A percentile compares a stretch with the other conserved stretches of the same genome.
Conservation (phyloP, 1,140 invertebrate genomes). For the Bombus affinis region DNA sequence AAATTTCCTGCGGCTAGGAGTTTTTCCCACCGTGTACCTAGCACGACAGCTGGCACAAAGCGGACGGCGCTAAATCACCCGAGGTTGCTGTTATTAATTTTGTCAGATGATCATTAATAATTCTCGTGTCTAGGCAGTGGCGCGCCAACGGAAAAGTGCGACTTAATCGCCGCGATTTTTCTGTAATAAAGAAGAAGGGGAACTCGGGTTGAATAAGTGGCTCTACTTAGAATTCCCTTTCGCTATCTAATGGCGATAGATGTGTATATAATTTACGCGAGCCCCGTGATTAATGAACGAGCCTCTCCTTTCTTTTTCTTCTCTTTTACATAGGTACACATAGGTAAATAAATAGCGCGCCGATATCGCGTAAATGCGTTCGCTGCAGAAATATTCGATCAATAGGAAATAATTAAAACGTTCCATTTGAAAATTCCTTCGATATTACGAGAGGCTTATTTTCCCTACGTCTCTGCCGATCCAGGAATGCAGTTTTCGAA, state of each 20-base stretch:
- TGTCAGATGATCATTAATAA: slow-evolving; percentile 73
- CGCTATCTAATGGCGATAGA: slow-evolving; percentile 12
- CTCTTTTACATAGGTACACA: too few relatives aligned
- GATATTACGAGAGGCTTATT: neutral
- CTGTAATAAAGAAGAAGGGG: slow-evolving; percentile 3
- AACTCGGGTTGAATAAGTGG: neutral
- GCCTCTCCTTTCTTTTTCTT: neutral
- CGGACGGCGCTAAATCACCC: neutral
- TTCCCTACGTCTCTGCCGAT: neutral
- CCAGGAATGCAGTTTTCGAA: neutral
- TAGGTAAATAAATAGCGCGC: neutral
- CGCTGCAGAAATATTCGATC: neutral
- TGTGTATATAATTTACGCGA: slow-evolving; percentile 12
- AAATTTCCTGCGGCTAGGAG: neutral
- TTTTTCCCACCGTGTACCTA: neutral
- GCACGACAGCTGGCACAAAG: slow-evolving; percentile 28
- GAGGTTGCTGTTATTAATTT: slow-evolving; percentile 68
- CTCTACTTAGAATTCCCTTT: slow-evolving; percentile 4
- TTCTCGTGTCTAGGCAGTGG: slow-evolving; percentile 25
- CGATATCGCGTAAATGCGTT: neutral
- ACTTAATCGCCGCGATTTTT: slow-evolving; percentile 17
- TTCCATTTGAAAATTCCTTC: neutral
- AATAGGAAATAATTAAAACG: neutral
- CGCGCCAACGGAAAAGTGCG: slow-evolving; percentile 41
- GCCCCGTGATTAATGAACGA: neutral